Conservation (phyloP, 2,797 vertebrate species). For the Pantherophis alleghaniensis region DNA sequence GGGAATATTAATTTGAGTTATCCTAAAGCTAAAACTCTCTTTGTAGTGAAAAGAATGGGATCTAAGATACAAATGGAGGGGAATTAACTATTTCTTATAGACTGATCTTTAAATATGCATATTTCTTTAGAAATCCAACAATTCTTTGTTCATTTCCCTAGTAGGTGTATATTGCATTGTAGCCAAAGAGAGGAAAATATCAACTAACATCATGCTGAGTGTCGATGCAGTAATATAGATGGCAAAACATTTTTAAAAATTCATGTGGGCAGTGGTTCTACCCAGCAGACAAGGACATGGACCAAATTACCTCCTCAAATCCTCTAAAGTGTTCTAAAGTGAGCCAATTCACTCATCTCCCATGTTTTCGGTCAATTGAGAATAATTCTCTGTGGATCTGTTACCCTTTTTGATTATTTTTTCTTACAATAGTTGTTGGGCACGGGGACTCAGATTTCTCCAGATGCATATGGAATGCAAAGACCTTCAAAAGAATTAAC, state of each 20-base stretch:
- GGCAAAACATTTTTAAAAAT: background rate
- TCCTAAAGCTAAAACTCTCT: background rate
- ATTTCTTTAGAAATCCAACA: background rate
- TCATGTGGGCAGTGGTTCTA: background rate
- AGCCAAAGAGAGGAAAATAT: background rate
- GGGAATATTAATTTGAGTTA: background rate
- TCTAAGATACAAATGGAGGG: background rate
- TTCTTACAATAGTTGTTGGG: background rate
- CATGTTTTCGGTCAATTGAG: background rate
- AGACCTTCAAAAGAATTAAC: constrained; percentile 45
- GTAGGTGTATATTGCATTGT: background rate
- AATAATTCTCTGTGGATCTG: background rate
- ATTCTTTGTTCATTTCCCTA: background rate
- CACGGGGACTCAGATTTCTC: constrained; percentile 34
- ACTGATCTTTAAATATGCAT: background rate
- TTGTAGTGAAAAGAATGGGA: background rate
- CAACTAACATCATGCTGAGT: background rate
- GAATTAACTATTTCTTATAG: background rate
- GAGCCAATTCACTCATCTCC: background rate
- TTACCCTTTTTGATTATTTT: background rate
- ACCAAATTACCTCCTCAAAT: background rate
- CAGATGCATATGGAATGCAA: background rate
- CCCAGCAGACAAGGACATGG: background rate
- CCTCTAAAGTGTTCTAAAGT: background rate
- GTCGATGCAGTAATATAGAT: background rate